Evolutionary conservation across 1,140 invertebrate genomes (phyloP).

Genomic region (Bradynema listronoti): DNA sequence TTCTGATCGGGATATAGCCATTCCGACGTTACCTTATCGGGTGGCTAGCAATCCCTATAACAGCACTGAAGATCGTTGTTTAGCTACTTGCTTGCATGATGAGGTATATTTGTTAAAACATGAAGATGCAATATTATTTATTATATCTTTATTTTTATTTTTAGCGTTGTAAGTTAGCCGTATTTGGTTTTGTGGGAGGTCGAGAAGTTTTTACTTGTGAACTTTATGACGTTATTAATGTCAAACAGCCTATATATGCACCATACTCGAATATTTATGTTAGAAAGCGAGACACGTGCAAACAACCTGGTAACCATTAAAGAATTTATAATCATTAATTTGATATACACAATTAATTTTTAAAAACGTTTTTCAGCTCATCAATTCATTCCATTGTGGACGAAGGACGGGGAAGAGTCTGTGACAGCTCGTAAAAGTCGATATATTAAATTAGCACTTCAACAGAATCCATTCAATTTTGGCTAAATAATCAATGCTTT

Average conservation of each 20-base stretch:
- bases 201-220: conserved; percentile 50
- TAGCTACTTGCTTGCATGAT: conserved; percentile 43
- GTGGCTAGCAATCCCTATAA: conserved; percentile 47
- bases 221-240: conserved; percentile 39
- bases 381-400: conserved; percentile 20
- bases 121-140: neutral
- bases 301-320: conserved; percentile 24
- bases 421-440: conserved; percentile 24
- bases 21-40: conserved; percentile 43
- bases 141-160: conserved; percentile 25
- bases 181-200: conserved; percentile 54
- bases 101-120: conserved; percentile 25
- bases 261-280: conserved; percentile 41
- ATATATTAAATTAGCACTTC: conserved; percentile 21
- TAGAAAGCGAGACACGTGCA: conserved; percentile 23
- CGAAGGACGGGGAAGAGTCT: conserved; percentile 24
- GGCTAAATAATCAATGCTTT: conserved; percentile 15
- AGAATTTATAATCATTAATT: conserved; percentile 1
- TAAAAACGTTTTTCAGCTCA: conserved; percentile 19
- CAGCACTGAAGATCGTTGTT: conserved; percentile 44
- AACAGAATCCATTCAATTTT: conserved; percentile 35
- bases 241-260: conserved; percentile 36
- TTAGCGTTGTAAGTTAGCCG: conserved; percentile 46
- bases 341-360: neutral
- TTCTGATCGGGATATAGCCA: conserved; percentile 42